phyloP scores from a whole-genome alignment of 1,140 invertebrate species.

The Apolygus lucorum region DNA sequence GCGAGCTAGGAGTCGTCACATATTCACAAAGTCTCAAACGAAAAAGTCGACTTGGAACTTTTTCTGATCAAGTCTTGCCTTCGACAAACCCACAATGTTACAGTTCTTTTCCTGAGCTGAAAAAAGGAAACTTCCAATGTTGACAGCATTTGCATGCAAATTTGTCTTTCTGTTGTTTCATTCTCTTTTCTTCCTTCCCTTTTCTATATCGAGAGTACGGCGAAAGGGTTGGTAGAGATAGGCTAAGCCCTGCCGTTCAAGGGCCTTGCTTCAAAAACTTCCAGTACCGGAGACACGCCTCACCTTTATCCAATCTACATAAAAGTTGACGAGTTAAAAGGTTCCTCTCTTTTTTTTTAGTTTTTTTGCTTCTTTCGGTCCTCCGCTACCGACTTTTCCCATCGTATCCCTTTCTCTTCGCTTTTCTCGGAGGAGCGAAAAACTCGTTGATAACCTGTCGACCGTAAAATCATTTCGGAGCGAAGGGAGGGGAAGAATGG shows the following conservation, averaged over 20 bases:
- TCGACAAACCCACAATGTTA: too few relatives aligned
- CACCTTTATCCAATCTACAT: constrained; percentile 7
- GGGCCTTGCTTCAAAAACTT: neutral
- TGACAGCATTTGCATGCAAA: neutral
- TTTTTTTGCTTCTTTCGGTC: neutral
- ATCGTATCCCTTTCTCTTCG: neutral
- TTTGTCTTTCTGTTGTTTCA: neutral
- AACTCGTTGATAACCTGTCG: neutral
- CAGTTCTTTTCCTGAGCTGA: too few relatives aligned
- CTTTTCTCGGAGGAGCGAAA: neutral
- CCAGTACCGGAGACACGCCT: neutral
- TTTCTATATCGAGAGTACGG: neutral
- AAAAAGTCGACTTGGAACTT: too few relatives aligned
- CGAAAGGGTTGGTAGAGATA: neutral
- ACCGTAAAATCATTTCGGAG: neutral
- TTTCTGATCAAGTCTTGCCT: too few relatives aligned
- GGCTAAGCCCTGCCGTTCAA: neutral
- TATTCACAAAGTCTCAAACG: too few relatives aligned
- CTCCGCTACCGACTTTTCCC: neutral
- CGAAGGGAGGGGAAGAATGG: too few relatives aligned
- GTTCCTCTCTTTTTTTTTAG: neutral
- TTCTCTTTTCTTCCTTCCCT: neutral
- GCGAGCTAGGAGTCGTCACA: too few relatives aligned
- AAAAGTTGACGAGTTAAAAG: constrained; percentile 9
- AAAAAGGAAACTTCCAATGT: too few relatives aligned